Base-by-base conservation (phyloP, 2,888 invertebrate species). In the Chironomus riparius region DNA sequence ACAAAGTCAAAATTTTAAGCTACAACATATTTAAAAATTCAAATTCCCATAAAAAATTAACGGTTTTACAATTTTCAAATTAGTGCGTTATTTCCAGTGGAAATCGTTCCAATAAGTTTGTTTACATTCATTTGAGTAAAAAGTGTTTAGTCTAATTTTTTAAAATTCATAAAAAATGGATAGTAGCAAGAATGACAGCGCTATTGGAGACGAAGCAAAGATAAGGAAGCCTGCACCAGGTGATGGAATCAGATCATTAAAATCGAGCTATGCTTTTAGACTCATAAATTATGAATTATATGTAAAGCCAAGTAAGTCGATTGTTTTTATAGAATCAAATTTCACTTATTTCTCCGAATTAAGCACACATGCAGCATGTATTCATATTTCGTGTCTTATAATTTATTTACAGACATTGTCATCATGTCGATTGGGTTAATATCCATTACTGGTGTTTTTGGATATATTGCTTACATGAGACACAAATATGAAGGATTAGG, bases 281-380 rank as follows among this genome's bases (percentile, higher is more conserved):
- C 88, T 90, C 38, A 86, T 95, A 0, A 97, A 97, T 85, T 96
- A 92, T 84, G 96, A 97, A 84, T 86, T 97, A 1, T 97, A 95
- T 82, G 89, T 91, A 0, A 94, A 91, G 84, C 96, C 95, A 6
- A 68, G 65, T 68, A 47, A 68, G 68, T 28, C 4, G 3, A 4
- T 28, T 28, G 4, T 28, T 28, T 28, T 28, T 28, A 5, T 38
- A 38, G 38, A 38, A 38, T 38, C 38, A 47, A 38, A 13, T 65
- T 68, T 73, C 12, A n/a, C 18, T 50, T 28, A 28, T 65, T 47
- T 77, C 73, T 71, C 69, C 18, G 72, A 6, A 76, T 15, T 68
- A 28, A 47, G 28, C 28, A 28, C 5, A 28, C 1, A 28, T 7
- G 48, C 15, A 56, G 7, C 18, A 15, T 56, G n/a, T 18, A 4